phyloP scores from a whole-genome alignment of 2,113 vertebrate species.

The Engraulis encrasicolus region DNA sequence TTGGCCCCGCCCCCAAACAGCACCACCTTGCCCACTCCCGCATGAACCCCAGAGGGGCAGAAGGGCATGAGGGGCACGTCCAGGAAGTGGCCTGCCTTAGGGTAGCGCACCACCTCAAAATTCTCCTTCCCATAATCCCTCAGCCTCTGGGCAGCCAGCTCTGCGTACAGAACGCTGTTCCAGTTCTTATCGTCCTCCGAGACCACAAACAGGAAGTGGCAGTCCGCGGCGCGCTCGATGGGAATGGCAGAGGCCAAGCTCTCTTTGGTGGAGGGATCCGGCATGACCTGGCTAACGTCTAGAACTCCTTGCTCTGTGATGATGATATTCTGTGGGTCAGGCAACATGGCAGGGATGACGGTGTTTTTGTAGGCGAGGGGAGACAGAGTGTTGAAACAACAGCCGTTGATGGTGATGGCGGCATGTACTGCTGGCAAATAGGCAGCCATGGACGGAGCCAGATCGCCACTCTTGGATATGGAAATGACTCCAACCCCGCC shows the following conservation, averaged over 20 bases:
- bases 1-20: slow-evolving; percentile 84
- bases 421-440: slow-evolving; percentile 83
- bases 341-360: slow-evolving; percentile 70
- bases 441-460: slow-evolving; percentile 85
- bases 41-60: slow-evolving; percentile 77
- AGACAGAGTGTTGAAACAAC: slow-evolving; percentile 68
- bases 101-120: slow-evolving; percentile 79
- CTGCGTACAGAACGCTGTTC: slow-evolving; percentile 80
- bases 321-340: slow-evolving; percentile 38
- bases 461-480: slow-evolving; percentile 82
- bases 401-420: slow-evolving; percentile 80
- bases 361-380: slow-evolving; percentile 72
- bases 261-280: slow-evolving; percentile 68
- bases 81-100: slow-evolving; percentile 86
- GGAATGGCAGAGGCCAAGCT: slow-evolving; percentile 78
- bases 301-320: slow-evolving; percentile 67
- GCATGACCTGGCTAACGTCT: slow-evolving; percentile 69
- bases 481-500: slow-evolving; percentile 83
- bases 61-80: slow-evolving; percentile 84
- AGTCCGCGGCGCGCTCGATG: slow-evolving; percentile 80
- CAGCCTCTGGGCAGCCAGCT: slow-evolving; percentile 73
- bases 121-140: slow-evolving; percentile 76
- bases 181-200: slow-evolving; percentile 89
- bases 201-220: slow-evolving; percentile 82
- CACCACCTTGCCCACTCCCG: slow-evolving; percentile 63